Evolutionary conservation across 2,113 vertebrate species (phyloP), one percentile per base, ranked within the genome.

Genomic region (Oenanthe melanoleuca): DNA sequence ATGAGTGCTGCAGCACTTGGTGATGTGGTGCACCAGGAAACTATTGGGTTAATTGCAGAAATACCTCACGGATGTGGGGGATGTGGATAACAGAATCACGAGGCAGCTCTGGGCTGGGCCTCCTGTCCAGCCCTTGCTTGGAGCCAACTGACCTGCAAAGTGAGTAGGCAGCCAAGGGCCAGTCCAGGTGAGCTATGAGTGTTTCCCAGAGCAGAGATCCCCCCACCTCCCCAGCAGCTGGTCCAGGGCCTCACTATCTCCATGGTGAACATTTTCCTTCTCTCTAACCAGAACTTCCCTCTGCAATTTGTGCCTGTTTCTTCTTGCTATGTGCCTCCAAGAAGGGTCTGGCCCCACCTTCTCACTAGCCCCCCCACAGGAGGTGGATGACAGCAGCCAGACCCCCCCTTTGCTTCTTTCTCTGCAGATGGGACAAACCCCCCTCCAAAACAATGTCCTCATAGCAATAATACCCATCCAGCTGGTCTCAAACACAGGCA

Each of bases 301-400:
- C 53, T 69, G 66, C 19, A 64, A 9, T 49, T 67, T 60, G 22
- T 1, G 5, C 61, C 38, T 64, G 14, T 64, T 80, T 5, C n/a
- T 37, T 86, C 53, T 86, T 66, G 38, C 33, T 49, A 0, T 12
- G 28, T 45, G 12, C 9, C 45, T 78, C 38, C 33, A 59, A 56
- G 55, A 37, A 73, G 42, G 80, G 15, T 19, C 40, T 60, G 34
- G 14, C 6, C 40, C 13, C 63, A 60, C 37, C 24, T 80, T 33
- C 49, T 82, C 66, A 71, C 21, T 24, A 69, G 1, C 4, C 1
- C 11, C 11, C 24, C 3, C 1, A 0, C 0, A n/a, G 34, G 26
- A 16, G 18, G 16, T 11, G 4, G 40, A 34, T 66, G 34, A 34
- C 24, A 38, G 18, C 5, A 66, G 12, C 26, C 83, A 75, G 25